phyloP scores from a whole-genome alignment of 2,113 vertebrate genomes.

The Quiscalus mexicanus region DNA sequence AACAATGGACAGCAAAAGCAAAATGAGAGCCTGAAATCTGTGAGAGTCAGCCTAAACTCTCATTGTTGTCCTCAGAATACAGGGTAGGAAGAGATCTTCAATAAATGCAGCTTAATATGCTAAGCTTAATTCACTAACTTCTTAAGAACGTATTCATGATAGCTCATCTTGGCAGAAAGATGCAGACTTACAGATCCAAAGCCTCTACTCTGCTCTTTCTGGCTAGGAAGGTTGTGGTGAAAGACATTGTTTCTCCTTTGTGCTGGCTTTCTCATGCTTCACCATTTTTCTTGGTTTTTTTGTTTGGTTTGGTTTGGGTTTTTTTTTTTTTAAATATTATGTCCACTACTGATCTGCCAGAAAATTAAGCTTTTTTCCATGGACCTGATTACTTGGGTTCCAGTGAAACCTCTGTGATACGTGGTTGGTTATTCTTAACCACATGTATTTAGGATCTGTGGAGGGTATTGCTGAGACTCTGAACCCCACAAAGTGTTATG shows the following conservation, averaged over 20 bases:
- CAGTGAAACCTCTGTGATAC: not conserved
- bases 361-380: not conserved
- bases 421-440: not conserved
- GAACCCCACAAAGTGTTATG: not conserved
- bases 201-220: not conserved
- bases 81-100: not conserved
- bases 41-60: not conserved
- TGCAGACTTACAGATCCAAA: not conserved
- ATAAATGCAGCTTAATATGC: not conserved
- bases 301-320: not conserved
- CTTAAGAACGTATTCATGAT: not conserved
- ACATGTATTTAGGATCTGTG: not conserved
- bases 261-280: not conserved
- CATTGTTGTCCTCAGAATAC: not conserved
- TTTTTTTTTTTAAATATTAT: not conserved
- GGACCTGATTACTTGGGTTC: not conserved
- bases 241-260: not conserved
- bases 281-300: fast-evolving
- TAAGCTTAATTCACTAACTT: not conserved
- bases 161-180: not conserved
- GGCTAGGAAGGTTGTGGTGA: not conserved
- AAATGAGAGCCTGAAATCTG: not conserved
- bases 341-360: not conserved
- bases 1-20: not conserved
- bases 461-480: not conserved